Percentiles rank a stretch among this genome's conserved stretches.
Evolutionary conservation across 2,797 vertebrate genomes (phyloP).

Genomic region (Rhinogobio ventralis): DNA sequence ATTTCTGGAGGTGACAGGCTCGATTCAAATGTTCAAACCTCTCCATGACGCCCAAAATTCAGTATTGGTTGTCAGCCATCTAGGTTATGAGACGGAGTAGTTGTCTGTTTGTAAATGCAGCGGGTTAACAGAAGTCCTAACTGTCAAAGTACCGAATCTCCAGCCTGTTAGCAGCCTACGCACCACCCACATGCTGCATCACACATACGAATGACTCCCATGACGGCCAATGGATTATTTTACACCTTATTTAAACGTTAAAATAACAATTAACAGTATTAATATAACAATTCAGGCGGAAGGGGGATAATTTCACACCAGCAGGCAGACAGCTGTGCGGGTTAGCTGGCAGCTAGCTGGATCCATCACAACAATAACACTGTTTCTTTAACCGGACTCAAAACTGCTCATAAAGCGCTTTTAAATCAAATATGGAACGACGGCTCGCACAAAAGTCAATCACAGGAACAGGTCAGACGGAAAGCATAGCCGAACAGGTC

Average conservation of each 20-base stretch:
- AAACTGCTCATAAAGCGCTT: neutral
- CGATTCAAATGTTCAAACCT: neutral
- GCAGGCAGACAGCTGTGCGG: conserved; percentile 28
- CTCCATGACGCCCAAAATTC: neutral
- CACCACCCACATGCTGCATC: conserved; percentile 44
- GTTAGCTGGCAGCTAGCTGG: conserved; percentile 52
- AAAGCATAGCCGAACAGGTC: neutral
- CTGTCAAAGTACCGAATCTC: conserved; percentile 38
- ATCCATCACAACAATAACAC: conserved; percentile 67
- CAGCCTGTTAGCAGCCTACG: conserved; percentile 47
- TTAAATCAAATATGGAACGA: neutral
- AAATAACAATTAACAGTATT: neutral
- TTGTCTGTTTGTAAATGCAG: neutral
- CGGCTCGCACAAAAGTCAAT: neutral
- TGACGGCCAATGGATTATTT: neutral
- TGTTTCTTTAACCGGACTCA: conserved; percentile 16
- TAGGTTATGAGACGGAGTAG: neutral
- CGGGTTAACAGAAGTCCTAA: neutral
- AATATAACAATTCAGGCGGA: neutral
- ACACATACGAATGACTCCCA: conserved; percentile 38
- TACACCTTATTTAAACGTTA: neutral
- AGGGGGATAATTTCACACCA: neutral
- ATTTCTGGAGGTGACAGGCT: neutral
- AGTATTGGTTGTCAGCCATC: neutral
- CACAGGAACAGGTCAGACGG: neutral